phyloP scores from a whole-genome alignment of 2,797 vertebrate genomes.

The Neoniphon sammara region DNA sequence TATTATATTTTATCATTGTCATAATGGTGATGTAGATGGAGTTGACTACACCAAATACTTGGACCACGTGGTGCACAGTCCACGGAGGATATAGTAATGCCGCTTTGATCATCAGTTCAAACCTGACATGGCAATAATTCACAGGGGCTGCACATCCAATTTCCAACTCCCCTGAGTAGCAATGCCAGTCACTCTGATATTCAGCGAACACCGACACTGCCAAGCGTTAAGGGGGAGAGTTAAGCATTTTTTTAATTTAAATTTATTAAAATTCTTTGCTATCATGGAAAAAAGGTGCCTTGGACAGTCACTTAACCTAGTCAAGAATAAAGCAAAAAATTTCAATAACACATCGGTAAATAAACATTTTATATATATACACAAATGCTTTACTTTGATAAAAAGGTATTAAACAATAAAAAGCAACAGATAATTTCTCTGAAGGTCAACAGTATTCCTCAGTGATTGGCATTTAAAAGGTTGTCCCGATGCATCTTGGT shows the following conservation, averaged over 20 bases:
- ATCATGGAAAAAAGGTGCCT: no score
- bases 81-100: no score
- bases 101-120: no score
- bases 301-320: no score
- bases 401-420: slow-evolving; percentile 37
- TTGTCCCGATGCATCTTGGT: neutral
- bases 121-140: no score
- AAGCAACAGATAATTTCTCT: slow-evolving; percentile 5
- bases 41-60: no score
- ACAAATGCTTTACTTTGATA: slow-evolving; percentile 34
- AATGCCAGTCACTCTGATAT: neutral
- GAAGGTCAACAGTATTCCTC: slow-evolving; percentile 20
- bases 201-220: neutral
- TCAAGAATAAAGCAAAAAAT: no score
- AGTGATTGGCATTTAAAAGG: neutral
- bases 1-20: no score
- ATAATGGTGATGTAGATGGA: no score
- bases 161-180: neutral
- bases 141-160: neutral
- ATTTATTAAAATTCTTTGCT: no score
- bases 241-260: no score
- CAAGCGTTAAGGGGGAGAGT: neutral
- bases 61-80: no score
- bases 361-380: slow-evolving; percentile 28
- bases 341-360: neutral